Percentiles rank a stretch among this genome's conserved stretches.
These are phyloP conservation scores for Oryzias curvinotus DNA, from an alignment of 2,113 vertebrate species.

Conservation along the genomic window DNA sequence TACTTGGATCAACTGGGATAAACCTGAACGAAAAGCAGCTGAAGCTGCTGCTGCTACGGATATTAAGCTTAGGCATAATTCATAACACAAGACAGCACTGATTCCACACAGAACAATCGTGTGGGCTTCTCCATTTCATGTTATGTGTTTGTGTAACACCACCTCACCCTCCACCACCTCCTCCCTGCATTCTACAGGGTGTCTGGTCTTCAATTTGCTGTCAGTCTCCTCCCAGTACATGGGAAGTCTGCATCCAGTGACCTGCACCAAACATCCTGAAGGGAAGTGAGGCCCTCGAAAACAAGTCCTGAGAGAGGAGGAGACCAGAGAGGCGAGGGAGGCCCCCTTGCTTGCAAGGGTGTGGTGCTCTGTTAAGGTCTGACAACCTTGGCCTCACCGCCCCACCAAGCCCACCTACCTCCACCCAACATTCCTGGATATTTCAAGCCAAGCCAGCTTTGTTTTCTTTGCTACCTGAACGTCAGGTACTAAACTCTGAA, in stretches of 20 bases:
- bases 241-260: conserved; percentile 81
- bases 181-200: conserved; percentile 66
- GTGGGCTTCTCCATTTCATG: conserved; percentile 51
- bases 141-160: conserved; percentile 62
- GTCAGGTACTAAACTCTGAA: conserved; percentile 34
- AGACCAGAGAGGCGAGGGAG: conserved; percentile 52
- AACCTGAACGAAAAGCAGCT: conserved; percentile 14
- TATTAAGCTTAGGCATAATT: conserved; percentile 32
- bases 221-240: conserved; percentile 76
- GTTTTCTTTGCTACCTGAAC: not conserved
- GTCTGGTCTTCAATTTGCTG: conserved; percentile 77
- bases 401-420: conserved; percentile 45
- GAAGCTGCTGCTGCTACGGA: conserved; percentile 2
- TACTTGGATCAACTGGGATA: conserved; percentile 1
- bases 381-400: conserved; percentile 58
- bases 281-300: conserved; percentile 78
- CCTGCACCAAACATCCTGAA: conserved; percentile 82
- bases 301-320: conserved; percentile 66
- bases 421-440: conserved; percentile 50
- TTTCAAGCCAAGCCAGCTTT: conserved; percentile 4
- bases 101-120: conserved; percentile 59
- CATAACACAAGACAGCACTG: conserved; percentile 50
- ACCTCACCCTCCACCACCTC: conserved; percentile 31
- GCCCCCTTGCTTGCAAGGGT: conserved; percentile 51
- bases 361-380: conserved; percentile 55